Evolutionary conservation across 2,888 invertebrate genomes (phyloP), one percentile per base, ranked within the genome.

Genomic region (Macropis europaea): DNA sequence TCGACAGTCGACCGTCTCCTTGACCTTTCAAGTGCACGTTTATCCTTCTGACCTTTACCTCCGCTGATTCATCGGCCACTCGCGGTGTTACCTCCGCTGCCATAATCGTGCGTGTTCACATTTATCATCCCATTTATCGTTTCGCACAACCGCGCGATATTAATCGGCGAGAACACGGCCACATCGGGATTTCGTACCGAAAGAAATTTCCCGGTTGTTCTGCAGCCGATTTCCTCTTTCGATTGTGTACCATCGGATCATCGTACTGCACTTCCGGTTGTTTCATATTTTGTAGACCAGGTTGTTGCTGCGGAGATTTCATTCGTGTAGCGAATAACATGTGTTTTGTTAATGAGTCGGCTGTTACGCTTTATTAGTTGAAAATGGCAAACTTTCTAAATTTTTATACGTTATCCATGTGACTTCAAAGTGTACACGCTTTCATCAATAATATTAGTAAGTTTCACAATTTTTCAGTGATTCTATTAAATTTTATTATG

Each of bases 11-110:
- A 50, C 48, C 73, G 56, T 67, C 68, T 60, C 76, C 70, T 79
- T 76, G 77, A 84, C 82, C 81, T 83, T 84, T 84, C 79, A 73
- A 78, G 82, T 77, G 77, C 81, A 74, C 74, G 81, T 73, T 79
- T 77, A 79, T 77, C 70, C 79, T 38, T 43, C 69, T 78, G 82
- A 84, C 84, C 84, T 84, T 82, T 82, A 82, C 77, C 82, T 79
- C 64, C 79, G 79, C 82, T 81, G 78, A 83, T 80, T 84, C 83
- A 84, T 82, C 81, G 76, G 60, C 71, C 73, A 70, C 70, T 67
- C 48, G 64, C 66, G 61, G 53, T 42, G 72, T 69, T 63, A 72
- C 74, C 72, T 57, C 74, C 52, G 28, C 60, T 50, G 62, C 48
- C 69, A 77, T 77, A 79, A 79, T 79, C 77, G 74, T 74, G 75